Evolutionary conservation across 2,797 vertebrate species (phyloP).

Genomic region (Tokudaia tokunoshimensis): DNA sequence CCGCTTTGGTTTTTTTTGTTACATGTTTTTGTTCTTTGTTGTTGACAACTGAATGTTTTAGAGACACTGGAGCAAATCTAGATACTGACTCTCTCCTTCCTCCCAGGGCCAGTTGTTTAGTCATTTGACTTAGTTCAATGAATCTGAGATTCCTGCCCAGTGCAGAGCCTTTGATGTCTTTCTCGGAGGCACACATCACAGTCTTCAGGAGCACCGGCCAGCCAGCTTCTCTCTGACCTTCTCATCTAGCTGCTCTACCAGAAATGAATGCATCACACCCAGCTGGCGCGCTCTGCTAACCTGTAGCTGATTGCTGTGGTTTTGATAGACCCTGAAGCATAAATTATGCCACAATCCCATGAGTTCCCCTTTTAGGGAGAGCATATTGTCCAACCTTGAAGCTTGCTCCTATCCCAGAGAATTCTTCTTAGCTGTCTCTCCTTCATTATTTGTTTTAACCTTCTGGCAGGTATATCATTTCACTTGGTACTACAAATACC

Average conservation of each 20-base stretch:
- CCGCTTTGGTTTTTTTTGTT: background rate
- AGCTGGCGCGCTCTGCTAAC: background rate
- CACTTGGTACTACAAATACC: background rate
- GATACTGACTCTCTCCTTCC: background rate
- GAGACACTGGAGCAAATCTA: background rate
- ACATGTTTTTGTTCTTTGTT: background rate
- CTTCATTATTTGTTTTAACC: background rate
- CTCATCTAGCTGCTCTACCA: background rate
- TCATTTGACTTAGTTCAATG: background rate
- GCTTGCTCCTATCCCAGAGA: background rate
- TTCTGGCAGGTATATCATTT: background rate
- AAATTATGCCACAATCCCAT: background rate
- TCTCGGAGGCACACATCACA: background rate
- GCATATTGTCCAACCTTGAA: background rate
- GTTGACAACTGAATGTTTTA: conserved; percentile 7
- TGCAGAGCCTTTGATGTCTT: background rate
- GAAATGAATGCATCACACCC: background rate
- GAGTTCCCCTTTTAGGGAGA: background rate
- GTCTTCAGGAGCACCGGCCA: background rate
- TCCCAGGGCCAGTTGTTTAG: background rate
- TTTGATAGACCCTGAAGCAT: background rate
- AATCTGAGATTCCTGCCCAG: background rate
- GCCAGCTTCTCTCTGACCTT: background rate
- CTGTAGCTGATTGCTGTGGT: conserved; percentile 12
- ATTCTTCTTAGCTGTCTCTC: background rate